phyloP scores from a whole-genome alignment of 2,888 invertebrate genomes.

The Gnatocerus cornutus region DNA sequence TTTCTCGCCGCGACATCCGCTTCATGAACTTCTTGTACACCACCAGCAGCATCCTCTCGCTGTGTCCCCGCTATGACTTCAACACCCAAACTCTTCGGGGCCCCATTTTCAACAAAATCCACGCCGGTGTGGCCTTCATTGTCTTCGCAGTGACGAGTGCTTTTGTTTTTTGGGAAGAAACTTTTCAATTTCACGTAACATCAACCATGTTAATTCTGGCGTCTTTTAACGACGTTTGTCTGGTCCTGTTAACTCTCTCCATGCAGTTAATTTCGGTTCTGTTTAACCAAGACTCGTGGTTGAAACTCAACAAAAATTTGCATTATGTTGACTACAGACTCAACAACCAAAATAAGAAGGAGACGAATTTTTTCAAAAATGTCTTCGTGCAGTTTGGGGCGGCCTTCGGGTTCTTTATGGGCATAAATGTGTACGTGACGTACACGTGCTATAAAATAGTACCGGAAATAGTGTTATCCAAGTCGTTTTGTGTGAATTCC shows the following conservation, averaged over 20 bases:
- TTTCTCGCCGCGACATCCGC: not conserved
- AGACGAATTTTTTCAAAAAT: not conserved
- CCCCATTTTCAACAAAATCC: not conserved
- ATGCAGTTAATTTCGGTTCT: constrained; percentile 7
- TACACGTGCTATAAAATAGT: constrained; percentile 1
- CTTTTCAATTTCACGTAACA: not conserved
- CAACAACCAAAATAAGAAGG: constrained; percentile 12
- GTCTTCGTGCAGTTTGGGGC: constrained; percentile 7
- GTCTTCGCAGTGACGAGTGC: not conserved
- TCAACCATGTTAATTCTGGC: not conserved
- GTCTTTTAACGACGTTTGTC: not conserved
- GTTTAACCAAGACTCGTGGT: constrained; percentile 3
- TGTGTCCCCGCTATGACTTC: not conserved
- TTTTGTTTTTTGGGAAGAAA: not conserved
- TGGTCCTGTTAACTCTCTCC: not conserved
- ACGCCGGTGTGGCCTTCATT: not conserved
- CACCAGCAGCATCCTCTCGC: not conserved
- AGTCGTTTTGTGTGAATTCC: not conserved
- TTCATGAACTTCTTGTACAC: not conserved
- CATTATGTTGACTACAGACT: constrained; percentile 21
- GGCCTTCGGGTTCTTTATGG: not conserved
- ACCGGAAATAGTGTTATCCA: not conserved
- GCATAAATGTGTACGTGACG: constrained; percentile 10
- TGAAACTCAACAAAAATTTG: constrained; percentile 31
- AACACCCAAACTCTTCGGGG: not conserved